Conservation (phyloP, 2,113 vertebrate genomes). For the Rhabdornis inornatus region DNA sequence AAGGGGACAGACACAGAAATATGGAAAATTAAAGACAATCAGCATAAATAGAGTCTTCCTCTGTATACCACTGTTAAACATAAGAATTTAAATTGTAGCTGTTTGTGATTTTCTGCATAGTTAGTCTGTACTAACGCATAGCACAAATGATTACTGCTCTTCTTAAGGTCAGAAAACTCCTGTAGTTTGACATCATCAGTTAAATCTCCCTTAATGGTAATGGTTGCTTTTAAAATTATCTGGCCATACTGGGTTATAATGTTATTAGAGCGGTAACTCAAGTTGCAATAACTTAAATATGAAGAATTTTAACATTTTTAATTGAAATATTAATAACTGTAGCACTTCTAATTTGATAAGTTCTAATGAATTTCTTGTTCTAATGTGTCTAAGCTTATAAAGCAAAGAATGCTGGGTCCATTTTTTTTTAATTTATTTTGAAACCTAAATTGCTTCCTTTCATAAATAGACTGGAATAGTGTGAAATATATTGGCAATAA, state of each 20-base stretch:
- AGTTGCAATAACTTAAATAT: background rate
- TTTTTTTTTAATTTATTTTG: background rate
- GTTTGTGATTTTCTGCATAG: background rate
- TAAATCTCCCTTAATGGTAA: background rate
- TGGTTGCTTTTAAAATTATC: background rate
- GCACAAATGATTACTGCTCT: background rate
- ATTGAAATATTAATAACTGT: background rate
- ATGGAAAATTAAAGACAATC: background rate
- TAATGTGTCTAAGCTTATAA: background rate
- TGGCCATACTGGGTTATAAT: background rate
- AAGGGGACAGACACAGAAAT: background rate
- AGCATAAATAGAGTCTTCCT: background rate
- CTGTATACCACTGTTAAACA: background rate
- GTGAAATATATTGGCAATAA: background rate
- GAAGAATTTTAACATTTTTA: background rate
- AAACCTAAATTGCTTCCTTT: background rate
- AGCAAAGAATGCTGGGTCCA: background rate
- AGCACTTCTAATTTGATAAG: background rate
- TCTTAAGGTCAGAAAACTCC: background rate
- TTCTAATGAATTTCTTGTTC: background rate
- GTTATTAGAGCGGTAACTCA: background rate
- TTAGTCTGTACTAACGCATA: background rate
- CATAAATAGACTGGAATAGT: background rate
- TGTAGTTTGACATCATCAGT: background rate
- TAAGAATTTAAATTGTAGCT: background rate